These are phyloP conservation scores for Ophioderma brevispina DNA, from an alignment of 35 echinoderm and acorn worm genomes.

Conservation along the genomic window DNA sequence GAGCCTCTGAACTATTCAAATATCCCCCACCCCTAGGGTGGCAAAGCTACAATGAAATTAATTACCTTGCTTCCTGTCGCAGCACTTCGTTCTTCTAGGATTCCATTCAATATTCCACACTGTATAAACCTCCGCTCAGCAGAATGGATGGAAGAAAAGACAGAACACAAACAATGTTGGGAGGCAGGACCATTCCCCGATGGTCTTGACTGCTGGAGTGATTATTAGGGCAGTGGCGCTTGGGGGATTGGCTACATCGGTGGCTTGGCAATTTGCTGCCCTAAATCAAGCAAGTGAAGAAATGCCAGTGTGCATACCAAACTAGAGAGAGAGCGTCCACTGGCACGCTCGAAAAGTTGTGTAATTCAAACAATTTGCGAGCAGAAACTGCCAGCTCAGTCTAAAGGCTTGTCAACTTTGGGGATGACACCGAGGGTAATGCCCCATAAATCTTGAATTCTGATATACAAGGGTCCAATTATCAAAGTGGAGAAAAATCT, in stretches of 20 bases:
- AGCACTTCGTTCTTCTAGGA: not conserved
- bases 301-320: not conserved
- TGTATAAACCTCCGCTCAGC: not conserved
- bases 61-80: not conserved
- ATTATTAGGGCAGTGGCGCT: not conserved
- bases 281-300: not conserved
- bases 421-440: not conserved
- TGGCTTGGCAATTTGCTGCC: not conserved
- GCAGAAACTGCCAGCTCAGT: not conserved
- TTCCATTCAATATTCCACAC: not conserved
- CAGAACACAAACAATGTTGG: not conserved
- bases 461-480: conserved; percentile 12
- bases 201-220: not conserved
- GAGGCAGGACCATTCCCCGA: not conserved
- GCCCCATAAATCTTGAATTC: not conserved
- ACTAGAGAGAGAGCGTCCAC: not conserved
- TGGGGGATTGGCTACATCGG: not conserved
- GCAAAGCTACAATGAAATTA: not conserved
- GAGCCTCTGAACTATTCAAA: not conserved
- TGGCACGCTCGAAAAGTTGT: not conserved
- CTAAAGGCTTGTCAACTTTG: not conserved
- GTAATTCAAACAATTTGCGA: not conserved
- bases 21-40: not conserved
- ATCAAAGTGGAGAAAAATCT: not conserved
- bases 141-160: too few relatives aligned